phyloP scores from a whole-genome alignment of 2,113 vertebrate species.

The Sturnira hondurensis region DNA sequence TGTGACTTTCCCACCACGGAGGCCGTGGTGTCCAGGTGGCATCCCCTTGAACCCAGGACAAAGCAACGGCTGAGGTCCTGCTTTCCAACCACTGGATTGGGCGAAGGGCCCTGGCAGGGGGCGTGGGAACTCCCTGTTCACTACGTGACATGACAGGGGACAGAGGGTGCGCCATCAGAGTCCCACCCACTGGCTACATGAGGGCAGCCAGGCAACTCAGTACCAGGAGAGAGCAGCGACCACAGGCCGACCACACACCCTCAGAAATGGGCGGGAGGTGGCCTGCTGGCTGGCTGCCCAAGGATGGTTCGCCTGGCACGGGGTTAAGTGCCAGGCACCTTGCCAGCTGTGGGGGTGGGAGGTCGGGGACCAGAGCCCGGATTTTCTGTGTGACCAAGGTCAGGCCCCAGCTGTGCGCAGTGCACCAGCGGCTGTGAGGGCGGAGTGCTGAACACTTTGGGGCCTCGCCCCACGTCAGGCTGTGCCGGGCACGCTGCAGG shows the following conservation, averaged over 20 bases:
- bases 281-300: not conserved
- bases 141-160: not conserved
- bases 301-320: not conserved
- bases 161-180: not conserved
- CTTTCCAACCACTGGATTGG: not conserved
- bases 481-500: too few relatives aligned
- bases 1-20: not conserved
- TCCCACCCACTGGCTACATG: too few relatives aligned
- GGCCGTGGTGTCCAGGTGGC: not conserved
- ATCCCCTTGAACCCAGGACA: not conserved
- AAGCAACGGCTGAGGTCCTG: not conserved
- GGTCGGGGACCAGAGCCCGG: too few relatives aligned
- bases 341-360: not conserved
- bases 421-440: not conserved
- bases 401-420: too few relatives aligned
- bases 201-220: not conserved
- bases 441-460: not conserved
- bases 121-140: not conserved
- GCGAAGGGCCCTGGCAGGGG: not conserved
- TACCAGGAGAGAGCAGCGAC: not conserved
- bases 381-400: too few relatives aligned
- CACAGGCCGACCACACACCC: too few relatives aligned
- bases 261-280: not conserved
- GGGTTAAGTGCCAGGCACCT: not conserved
- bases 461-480: not conserved